Base-by-base conservation (phyloP, 1,140 invertebrate genomes). In the Drosophila kepulauana region DNA sequence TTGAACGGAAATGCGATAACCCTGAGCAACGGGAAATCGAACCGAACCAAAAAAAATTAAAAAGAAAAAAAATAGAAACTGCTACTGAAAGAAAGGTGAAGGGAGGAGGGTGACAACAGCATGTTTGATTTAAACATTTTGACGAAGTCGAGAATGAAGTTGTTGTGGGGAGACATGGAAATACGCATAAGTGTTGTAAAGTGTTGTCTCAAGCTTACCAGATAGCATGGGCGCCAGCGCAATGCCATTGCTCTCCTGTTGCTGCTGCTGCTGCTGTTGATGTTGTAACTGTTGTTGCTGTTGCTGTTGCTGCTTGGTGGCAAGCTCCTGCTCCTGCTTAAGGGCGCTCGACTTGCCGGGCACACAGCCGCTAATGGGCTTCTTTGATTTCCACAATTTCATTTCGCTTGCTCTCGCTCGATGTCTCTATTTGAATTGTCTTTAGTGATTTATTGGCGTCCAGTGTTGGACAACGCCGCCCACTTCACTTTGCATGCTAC, bases 331-430 rank as follows among this genome's bases (percentile, higher is more conserved):
- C 35, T 92, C 91, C 69, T 86, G 91, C 43, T 92, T 91, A 5
- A 89, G 33, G 8, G 81, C 64, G 10, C 69, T 76, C 28, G 88
- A 79, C 46, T 92, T 92, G 65, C 91, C 91, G 10, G 91, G 91
- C 56, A 92, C 91, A 67, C 91, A 92, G 43, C 91, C 89, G 11
- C 78, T 81, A 38, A 92, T 92, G 52, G 91, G 91, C 54, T 92
- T 92, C 58, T 92, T 92, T 0, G 91, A 85, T 68, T 92, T 92
- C 91, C 91, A 92, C 82, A 92, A 45, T 74, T 92, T 92, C 91
- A 92, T 92, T 64, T 64, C 68, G 20, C 5, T 38, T 8, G 7
- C 8, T 57, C 46, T 20, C 48, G 7, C 58, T 43, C 1, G 62
- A n/a, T 41, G 63, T 69, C 1, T 51, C 15, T 41, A 51, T 38